A percentile compares a stretch with the other conserved stretches of the same genome.
Evolutionary conservation across 2,888 invertebrate genomes (phyloP).

Genomic region (Pseudanteris insignis): DNA sequence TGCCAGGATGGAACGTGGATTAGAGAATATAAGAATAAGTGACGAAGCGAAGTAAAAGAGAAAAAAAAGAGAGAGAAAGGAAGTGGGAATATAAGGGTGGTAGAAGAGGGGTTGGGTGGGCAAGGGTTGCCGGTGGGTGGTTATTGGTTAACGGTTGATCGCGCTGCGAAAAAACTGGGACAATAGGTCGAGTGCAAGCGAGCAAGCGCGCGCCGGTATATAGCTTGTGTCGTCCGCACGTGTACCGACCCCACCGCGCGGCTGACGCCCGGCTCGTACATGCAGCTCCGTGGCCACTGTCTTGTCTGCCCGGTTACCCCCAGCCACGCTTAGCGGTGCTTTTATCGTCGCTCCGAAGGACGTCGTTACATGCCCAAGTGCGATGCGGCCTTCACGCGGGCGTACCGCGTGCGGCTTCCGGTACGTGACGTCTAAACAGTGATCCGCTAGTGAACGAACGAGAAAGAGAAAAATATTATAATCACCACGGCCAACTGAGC

Average conservation of each 20-base stretch:
- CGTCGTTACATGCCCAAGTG: constrained; percentile 26
- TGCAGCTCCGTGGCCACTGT: constrained; percentile 14
- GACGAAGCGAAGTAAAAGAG: no score
- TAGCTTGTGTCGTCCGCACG: constrained; percentile 51
- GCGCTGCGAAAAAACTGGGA: constrained; percentile 55
- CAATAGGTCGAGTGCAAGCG: constrained; percentile 61
- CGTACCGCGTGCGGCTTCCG: constrained; percentile 44
- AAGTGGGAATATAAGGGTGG: no score
- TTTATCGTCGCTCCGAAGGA: constrained; percentile 48
- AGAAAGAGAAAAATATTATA: no score
- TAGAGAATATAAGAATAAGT: no score
- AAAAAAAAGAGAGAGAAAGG: constrained; percentile 29
- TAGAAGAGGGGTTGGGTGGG: constrained; percentile 15
- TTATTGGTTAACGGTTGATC: constrained; percentile 28
- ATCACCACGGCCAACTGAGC: no score
- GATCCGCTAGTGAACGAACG: no score
- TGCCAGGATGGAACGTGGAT: no score
- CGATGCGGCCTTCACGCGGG: constrained; percentile 48
- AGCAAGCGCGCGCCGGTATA: constrained; percentile 46
- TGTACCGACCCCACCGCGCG: constrained; percentile 54
- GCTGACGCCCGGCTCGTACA: constrained; percentile 24
- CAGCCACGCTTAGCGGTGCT: constrained; percentile 40
- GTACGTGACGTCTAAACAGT: constrained; percentile 16
- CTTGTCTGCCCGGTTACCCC: constrained; percentile 36
- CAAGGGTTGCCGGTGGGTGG: constrained; percentile 32